Evolutionary conservation across 2,113 vertebrate genomes (phyloP).

Genomic region (Pogonocichla stellata): DNA sequence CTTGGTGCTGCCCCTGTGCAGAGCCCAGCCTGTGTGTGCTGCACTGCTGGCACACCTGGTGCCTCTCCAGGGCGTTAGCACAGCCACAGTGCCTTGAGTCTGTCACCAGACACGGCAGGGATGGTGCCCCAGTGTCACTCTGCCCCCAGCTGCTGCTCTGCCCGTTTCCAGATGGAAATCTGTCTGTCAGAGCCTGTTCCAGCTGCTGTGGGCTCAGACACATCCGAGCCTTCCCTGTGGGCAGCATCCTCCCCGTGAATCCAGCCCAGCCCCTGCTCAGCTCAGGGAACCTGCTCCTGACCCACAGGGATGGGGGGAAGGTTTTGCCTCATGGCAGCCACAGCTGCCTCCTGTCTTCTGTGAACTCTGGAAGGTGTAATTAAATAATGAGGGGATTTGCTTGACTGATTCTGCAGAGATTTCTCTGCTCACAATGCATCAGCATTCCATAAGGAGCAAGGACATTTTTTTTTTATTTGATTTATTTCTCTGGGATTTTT

Average conservation of each 20-base stretch:
- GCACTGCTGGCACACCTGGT: too few species aligned
- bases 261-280: background rate
- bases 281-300: background rate
- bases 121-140: background rate
- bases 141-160: background rate
- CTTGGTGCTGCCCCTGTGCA: background rate
- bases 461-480: too few species aligned
- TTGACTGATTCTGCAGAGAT: background rate
- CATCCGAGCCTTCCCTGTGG: fast-evolving
- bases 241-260: fast-evolving
- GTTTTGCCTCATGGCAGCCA: background rate
- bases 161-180: background rate
- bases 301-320: too few species aligned
- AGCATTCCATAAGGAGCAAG: background rate
- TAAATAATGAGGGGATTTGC: background rate
- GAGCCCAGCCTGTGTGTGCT: background rate
- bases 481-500: constrained; percentile 34
- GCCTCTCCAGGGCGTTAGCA: too few species aligned
- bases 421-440: constrained; percentile 2
- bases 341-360: background rate
- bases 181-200: background rate
- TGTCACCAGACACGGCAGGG: fast-evolving
- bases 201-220: background rate
- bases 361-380: background rate
- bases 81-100: background rate